A percentile compares a stretch with the other conserved stretches of the same genome.
These are phyloP conservation scores for Notodromas monacha DNA, from an alignment of 2,888 invertebrate species.

Conservation along the genomic window DNA sequence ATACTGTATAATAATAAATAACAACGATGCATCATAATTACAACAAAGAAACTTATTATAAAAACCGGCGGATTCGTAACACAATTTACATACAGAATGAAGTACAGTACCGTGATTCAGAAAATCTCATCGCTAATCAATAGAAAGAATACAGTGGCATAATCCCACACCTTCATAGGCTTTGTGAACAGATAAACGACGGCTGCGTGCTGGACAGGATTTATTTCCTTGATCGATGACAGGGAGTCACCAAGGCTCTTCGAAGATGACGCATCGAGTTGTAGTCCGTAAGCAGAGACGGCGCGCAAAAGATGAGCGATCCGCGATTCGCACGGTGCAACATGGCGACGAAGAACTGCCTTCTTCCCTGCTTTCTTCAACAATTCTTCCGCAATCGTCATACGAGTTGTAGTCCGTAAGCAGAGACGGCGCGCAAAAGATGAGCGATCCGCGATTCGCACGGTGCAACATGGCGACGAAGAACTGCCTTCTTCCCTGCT, in stretches of 20 bases:
- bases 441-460: too few relatives aligned
- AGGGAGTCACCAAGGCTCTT: conserved; percentile 29
- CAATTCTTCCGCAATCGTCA: conserved; percentile 47
- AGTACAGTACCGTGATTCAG: too few relatives aligned
- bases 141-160: too few relatives aligned
- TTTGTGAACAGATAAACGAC: conserved; percentile 44
- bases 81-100: too few relatives aligned
- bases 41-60: too few relatives aligned
- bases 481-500: conserved; percentile 39
- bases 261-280: conserved; percentile 34
- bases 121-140: too few relatives aligned
- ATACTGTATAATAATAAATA: too few relatives aligned
- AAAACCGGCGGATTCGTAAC: too few relatives aligned
- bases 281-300: conserved; percentile 30
- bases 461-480: conserved; percentile 56
- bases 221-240: conserved; percentile 11
- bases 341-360: conserved; percentile 51
- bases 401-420: too few relatives aligned
- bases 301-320: conserved; percentile 24
- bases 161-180: conserved; percentile 32
- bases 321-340: conserved; percentile 34
- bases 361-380: conserved; percentile 31
- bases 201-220: conserved; percentile 18
- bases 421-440: too few relatives aligned
- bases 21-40: too few relatives aligned